Percentiles rank a stretch among this genome's conserved stretches.
These are phyloP conservation scores for Drosophila conformis DNA, from an alignment of 2,888 invertebrate species.

Conservation along the genomic window DNA sequence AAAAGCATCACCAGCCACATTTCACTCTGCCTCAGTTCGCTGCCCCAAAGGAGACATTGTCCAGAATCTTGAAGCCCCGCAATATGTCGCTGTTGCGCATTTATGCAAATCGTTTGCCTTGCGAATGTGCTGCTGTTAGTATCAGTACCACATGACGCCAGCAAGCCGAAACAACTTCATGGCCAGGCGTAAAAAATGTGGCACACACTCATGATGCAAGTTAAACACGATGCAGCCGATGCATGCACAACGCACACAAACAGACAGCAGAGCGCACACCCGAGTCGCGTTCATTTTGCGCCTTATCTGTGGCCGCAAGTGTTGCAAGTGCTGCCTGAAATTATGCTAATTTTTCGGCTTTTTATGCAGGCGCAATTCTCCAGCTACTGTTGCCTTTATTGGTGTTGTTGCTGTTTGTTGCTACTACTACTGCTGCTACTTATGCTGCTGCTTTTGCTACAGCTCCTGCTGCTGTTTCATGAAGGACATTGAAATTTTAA, in stretches of 20 bases:
- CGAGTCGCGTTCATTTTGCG: conserved; percentile 70
- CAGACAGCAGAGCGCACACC: conserved; percentile 5
- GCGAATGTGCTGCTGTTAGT: conserved; percentile 16
- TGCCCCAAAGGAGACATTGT: conserved; percentile 33
- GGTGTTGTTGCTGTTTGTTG: conserved; percentile 28
- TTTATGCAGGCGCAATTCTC: conserved; percentile 67
- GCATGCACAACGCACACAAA: conserved; percentile 33
- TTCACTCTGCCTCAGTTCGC: conserved; percentile 1
- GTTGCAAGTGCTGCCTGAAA: conserved; percentile 65
- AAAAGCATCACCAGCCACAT: neutral
- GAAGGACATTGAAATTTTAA: conserved; percentile 57
- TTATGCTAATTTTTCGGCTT: conserved; percentile 75
- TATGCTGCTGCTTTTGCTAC: conserved; percentile 23
- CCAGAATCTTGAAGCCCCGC: conserved; percentile 45
- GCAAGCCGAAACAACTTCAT: conserved; percentile 45
- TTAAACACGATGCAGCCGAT: conserved; percentile 55
- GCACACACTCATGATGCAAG: conserved; percentile 48
- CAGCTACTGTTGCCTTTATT: conserved; percentile 34
- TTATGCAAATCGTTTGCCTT: conserved; percentile 66
- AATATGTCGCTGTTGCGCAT: conserved; percentile 57
- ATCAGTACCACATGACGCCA: conserved; percentile 40
- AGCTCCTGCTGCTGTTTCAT: conserved; percentile 1
- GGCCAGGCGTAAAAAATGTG: conserved; percentile 42
- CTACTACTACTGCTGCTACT: neutral
- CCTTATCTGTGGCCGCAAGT: conserved; percentile 74